Evolutionary conservation across 2,888 invertebrate genomes (phyloP), one percentile per base, ranked within the genome.

Genomic region (Limulus polyphemus): DNA sequence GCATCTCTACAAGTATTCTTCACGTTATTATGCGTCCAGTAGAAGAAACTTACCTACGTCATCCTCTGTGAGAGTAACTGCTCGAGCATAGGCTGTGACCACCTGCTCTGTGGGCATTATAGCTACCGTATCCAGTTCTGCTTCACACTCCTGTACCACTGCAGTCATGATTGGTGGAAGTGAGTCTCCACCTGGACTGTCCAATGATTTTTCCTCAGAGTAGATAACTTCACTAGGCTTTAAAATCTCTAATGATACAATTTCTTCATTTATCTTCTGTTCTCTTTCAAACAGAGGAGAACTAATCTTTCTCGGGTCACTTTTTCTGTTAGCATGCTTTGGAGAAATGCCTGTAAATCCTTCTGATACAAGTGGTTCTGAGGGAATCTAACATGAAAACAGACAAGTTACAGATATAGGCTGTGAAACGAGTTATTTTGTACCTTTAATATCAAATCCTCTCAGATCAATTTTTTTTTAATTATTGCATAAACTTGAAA

Each of bases 11-110:
- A 51, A 1, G 14, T n/a, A n/a, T n/a, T n/a, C n/a, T n/a, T n/a
- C n/a, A n/a, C n/a, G n/a, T n/a, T n/a, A n/a, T n/a, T n/a, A n/a
- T n/a, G n/a, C n/a, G n/a, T n/a, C 32, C 32, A 32, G 3, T 32
- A 32, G 32, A 32, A 5, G 14, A 49, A 12, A 68, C 77, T 81
- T 81, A 80, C 89, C 90, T 62, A 90, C 87, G 75, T 94, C 93
- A 0, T 87, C 86, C 73, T 93, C 93, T 0, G 92, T 89, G 62
- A 92, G 79, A 0, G 91, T 92, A 64, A 90, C 85, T 9, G 91
- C 88, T 72, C 88, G 83, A 11, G 92, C 91, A 48, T 89, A 87
- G 47, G 88, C 90, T 49, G 87, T 83, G 67, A 87, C 83, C 55
- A 84, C 82, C 67, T 74, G 75, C 65, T 80, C 88, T 1, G 85